A percentile compares a stretch with the other conserved stretches of the same genome.
phyloP scores from a whole-genome alignment of 2,797 vertebrate species.

The Toxotes lorentzi region DNA sequence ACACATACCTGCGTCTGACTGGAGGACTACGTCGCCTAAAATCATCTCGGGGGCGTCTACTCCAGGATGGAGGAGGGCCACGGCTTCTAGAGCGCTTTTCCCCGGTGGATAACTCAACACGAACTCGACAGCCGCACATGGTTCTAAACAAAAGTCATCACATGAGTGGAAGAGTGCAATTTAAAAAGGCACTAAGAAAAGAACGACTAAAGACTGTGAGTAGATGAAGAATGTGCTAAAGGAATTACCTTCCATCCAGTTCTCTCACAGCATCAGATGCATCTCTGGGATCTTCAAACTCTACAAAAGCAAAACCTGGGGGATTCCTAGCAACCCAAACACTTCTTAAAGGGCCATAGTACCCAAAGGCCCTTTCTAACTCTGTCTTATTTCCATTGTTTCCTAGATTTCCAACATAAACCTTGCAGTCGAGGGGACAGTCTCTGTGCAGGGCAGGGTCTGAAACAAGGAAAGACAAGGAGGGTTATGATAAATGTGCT shows the following conservation, averaged over 20 bases:
- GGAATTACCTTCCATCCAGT: conserved; percentile 93
- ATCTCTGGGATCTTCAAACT: conserved; percentile 98
- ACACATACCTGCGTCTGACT: conserved; percentile 91
- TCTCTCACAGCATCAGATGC: conserved; percentile 97
- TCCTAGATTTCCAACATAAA: conserved; percentile 98
- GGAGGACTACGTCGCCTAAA: conserved; percentile 92
- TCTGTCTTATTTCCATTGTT: conserved; percentile 99
- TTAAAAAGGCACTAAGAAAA: background rate
- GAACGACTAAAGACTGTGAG: background rate
- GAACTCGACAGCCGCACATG: conserved; percentile 94
- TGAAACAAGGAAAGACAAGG: conserved; percentile 43
- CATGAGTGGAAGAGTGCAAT: background rate
- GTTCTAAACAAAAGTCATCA: conserved; percentile 79
- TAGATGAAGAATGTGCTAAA: background rate
- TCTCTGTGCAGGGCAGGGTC: conserved; percentile 87
- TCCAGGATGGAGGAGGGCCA: conserved; percentile 95
- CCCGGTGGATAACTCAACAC: conserved; percentile 96
- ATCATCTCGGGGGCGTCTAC: conserved; percentile 93
- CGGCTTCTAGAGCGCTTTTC: conserved; percentile 96
- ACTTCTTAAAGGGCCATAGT: conserved; percentile 95
- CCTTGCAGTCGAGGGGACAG: conserved; percentile 98
- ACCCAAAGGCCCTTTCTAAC: conserved; percentile 95
- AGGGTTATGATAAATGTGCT: background rate
- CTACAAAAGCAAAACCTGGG: conserved; percentile 97
- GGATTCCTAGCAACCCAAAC: conserved; percentile 98